A percentile compares a stretch with the other conserved stretches of the same genome.
These are phyloP conservation scores for Onychomys arenicola DNA, from an alignment of 2,797 vertebrate species.

Conservation along the genomic window DNA sequence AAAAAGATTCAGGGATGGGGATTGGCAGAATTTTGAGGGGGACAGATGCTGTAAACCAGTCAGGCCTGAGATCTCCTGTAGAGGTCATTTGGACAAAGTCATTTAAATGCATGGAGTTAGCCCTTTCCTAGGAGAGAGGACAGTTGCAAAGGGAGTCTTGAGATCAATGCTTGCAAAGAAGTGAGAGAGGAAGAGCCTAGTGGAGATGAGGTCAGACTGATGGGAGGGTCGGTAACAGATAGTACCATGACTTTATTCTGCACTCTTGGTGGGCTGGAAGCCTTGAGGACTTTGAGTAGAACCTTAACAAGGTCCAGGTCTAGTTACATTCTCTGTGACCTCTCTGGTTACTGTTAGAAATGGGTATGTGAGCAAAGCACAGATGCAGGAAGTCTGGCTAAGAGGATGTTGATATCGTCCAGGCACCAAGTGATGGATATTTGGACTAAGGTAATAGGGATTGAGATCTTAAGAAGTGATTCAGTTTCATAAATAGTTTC, in stretches of 20 bases:
- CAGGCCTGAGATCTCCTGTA: background rate
- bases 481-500: constrained; percentile 25
- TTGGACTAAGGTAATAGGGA: background rate
- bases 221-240: background rate
- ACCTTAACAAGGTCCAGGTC: constrained; percentile 22
- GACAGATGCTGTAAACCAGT: background rate
- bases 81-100: constrained; percentile 8
- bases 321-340: constrained; percentile 31
- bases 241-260: background rate
- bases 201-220: constrained; percentile 1
- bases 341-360: constrained; percentile 7
- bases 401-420: background rate
- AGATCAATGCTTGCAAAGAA: background rate
- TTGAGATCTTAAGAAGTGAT: background rate
- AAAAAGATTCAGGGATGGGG: background rate
- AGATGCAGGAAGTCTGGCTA: constrained; percentile 17
- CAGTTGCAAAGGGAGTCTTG: background rate
- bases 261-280: background rate
- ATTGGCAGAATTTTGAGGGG: background rate
- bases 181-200: background rate
- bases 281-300: background rate
- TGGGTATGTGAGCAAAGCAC: background rate
- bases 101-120: background rate
- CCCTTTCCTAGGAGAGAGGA: background rate
- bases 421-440: background rate